A percentile compares a stretch with the other conserved stretches of the same genome.
Evolutionary conservation across 2,113 vertebrate genomes (phyloP).

Genomic region (Anoplopoma fimbria): DNA sequence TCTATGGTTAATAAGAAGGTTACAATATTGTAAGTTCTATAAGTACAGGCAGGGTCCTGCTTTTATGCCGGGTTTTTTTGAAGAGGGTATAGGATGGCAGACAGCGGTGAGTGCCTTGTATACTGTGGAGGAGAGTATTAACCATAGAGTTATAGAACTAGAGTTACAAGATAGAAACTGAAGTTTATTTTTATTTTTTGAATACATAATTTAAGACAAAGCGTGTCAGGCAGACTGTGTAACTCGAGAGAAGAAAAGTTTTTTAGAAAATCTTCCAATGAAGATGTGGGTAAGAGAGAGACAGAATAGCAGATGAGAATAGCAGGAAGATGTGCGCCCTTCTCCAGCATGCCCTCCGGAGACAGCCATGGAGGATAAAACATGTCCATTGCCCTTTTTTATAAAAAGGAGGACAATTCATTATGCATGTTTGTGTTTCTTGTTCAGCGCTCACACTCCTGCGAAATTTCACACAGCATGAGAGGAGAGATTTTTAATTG

Average conservation of each 20-base stretch:
- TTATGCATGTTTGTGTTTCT: conserved; percentile 68
- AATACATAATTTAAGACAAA: conserved; percentile 8
- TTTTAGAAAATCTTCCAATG: neutral
- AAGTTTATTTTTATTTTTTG: neutral
- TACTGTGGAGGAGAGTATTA: no score
- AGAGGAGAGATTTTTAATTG: conserved; percentile 55
- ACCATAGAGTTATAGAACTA: neutral
- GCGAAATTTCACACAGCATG: conserved; percentile 39
- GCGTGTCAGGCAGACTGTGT: neutral
- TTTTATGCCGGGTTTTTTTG: no score
- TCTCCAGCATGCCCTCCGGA: conserved; percentile 7
- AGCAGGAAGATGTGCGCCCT: neutral
- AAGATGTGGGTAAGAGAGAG: conserved; percentile 9
- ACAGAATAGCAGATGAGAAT: neutral
- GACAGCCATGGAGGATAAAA: conserved; percentile 43
- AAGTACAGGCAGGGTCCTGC: no score
- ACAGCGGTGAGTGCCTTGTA: no score
- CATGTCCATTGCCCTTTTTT: conserved; percentile 37
- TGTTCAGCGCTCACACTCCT: conserved; percentile 8
- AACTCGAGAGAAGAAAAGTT: neutral
- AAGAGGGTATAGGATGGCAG: no score
- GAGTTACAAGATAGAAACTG: neutral
- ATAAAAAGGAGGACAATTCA: conserved; percentile 41
- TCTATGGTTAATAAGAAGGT: no score
- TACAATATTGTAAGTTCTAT: no score